phyloP scores from a whole-genome alignment of 1,140 invertebrate genomes.

The Euura saliciscinereae region DNA sequence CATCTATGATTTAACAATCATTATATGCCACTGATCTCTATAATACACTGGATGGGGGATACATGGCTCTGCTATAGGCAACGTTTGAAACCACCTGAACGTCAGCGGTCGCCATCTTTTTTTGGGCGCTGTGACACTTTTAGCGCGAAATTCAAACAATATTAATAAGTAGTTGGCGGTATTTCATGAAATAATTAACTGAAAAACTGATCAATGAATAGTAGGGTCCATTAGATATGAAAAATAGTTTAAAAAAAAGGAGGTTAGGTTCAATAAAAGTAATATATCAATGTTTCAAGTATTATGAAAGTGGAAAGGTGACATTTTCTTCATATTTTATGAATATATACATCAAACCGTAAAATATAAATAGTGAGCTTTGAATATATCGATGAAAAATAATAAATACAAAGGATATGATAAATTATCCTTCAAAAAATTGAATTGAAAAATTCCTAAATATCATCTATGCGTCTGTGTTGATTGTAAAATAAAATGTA shows the following conservation, averaged over 20 bases:
- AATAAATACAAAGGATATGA: neutral
- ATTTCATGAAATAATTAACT: neutral
- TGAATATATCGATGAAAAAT: neutral
- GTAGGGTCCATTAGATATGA: neutral
- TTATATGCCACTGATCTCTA: too few relatives aligned
- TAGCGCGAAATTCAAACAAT: neutral
- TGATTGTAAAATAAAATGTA: neutral
- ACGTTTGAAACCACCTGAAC: neutral
- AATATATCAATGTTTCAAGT: slow-evolving; percentile 2
- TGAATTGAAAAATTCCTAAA: neutral
- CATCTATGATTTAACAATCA: too few relatives aligned
- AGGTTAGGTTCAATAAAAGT: neutral
- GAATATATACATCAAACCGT: neutral
- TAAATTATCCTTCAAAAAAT: neutral
- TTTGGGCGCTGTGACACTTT: neutral
- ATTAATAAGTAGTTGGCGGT: neutral
- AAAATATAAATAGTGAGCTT: neutral
- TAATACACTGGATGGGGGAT: neutral
- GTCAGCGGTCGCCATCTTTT: neutral
- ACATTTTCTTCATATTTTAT: neutral
- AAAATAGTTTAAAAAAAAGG: neutral
- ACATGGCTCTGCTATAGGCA: neutral
- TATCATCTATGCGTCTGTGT: neutral
- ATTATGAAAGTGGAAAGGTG: neutral
- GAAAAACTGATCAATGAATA: neutral